A percentile compares a stretch with the other conserved stretches of the same genome.
Evolutionary conservation across 2,113 vertebrate species (phyloP).

Genomic region (Ranitomeya variabilis): DNA sequence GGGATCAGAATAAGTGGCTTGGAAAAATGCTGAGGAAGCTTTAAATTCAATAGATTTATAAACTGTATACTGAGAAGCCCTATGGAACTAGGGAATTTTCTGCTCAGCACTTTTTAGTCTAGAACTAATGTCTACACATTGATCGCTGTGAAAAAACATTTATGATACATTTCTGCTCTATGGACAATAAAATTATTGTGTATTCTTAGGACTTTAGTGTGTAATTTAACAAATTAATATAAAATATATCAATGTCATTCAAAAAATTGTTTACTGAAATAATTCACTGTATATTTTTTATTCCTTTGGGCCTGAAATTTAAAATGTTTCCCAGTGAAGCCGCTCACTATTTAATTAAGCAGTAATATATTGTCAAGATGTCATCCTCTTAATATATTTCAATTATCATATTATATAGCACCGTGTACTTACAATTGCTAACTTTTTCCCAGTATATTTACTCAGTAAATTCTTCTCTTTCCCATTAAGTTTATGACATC

Average conservation of each 20-base stretch:
- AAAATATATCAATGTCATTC: neutral
- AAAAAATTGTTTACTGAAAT: neutral
- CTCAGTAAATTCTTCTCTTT: too few relatives aligned
- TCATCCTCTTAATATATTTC: too few relatives aligned
- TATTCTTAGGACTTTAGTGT: neutral
- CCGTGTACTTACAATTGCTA: too few relatives aligned
- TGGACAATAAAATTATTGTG: neutral
- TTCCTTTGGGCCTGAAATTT: neutral
- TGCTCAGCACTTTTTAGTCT: constrained; percentile 42
- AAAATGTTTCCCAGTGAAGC: neutral
- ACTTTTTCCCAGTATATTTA: too few relatives aligned
- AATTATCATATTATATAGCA: too few relatives aligned
- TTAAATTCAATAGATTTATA: constrained; percentile 49
- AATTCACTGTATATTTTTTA: neutral
- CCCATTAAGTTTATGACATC: too few relatives aligned
- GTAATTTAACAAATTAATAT: neutral
- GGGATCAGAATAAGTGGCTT: constrained; percentile 41
- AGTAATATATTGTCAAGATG: neutral
- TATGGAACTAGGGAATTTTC: constrained; percentile 27
- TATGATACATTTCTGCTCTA: neutral
- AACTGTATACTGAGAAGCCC: constrained; percentile 46
- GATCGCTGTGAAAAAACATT: constrained; percentile 26
- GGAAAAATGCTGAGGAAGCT: constrained; percentile 50
- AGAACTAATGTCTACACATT: constrained; percentile 18
- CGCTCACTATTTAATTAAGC: neutral